phyloP scores from a whole-genome alignment of 2,888 invertebrate species.

The Platypus cylindrus region DNA sequence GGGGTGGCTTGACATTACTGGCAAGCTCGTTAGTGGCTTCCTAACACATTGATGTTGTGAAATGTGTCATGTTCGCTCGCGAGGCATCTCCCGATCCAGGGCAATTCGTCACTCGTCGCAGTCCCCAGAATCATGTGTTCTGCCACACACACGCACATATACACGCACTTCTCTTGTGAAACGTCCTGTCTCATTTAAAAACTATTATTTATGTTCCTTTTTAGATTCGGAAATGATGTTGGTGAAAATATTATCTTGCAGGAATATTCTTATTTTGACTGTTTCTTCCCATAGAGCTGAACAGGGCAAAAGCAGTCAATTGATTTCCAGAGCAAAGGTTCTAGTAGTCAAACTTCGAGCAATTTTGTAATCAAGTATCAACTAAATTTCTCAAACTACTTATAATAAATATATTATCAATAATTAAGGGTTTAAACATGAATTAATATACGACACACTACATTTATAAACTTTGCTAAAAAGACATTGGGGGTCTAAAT shows the following conservation, averaged over 20 bases:
- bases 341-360: no score
- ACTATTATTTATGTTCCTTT: slow-evolving; percentile 39
- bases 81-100: slow-evolving; percentile 24
- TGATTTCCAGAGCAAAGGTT: no score
- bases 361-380: no score
- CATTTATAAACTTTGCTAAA: no score
- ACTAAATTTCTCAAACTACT: no score
- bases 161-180: slow-evolving; percentile 33
- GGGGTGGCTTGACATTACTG: slow-evolving; percentile 15
- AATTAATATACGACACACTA: no score
- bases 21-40: slow-evolving; percentile 35
- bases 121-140: slow-evolving; percentile 34
- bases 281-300: no score
- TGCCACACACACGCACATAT: slow-evolving; percentile 33
- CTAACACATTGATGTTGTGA: slow-evolving; percentile 36
- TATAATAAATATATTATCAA: no score
- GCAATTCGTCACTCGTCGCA: slow-evolving; percentile 38
- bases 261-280: no score
- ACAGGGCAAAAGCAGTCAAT: no score
- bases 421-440: no score
- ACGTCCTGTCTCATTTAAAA: slow-evolving; percentile 43
- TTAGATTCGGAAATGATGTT: slow-evolving; percentile 21
- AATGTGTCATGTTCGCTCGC: slow-evolving; percentile 34
- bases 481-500: no score
- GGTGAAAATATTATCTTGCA: slow-evolving; percentile 10